Evolutionary conservation across 2,113 vertebrate genomes (phyloP), one percentile per base, ranked within the genome.

Genomic region (Plestiodon gilberti): DNA sequence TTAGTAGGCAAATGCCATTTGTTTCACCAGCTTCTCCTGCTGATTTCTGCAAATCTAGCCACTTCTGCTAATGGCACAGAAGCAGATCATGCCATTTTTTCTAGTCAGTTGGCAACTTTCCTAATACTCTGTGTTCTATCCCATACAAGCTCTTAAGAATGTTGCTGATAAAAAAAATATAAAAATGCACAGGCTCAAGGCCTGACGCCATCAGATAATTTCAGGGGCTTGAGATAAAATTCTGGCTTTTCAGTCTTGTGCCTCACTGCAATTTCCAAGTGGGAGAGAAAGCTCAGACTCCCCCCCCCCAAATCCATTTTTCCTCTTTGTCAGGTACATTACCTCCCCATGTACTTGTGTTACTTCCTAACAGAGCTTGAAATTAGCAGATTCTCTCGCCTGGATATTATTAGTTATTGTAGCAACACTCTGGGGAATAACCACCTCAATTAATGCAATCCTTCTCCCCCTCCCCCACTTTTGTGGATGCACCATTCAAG

Each of bases 301-400:
- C 67, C n/a, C 22, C 25, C 15, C 62, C 59, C 70, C 22, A 61
- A 59, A 1, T 43, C 48, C 30, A 76, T 82, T 87, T 70, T 10
- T n/a, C 17, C 52, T n/a, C 3, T 71, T 78, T 83, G n/a, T 71
- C 30, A 73, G 67, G 18, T 38, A 17, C 20, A 62, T 70, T 30
- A 15, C 30, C 59, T 83, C 67, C n/a, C 23, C 30, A 7, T 35
- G 59, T 62, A 40, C n/a, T 61, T 71, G 43, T 71, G n/a, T 65
- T 52, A 57, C 43, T 78, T 79, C 43, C 76, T 73, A 75, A 64
- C 81, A 61, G 81, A 78, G 65, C 75, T 83, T 88, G 81, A 88
- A 88, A 88, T 83, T 73, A 88, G 48, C 81, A 73, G 10, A 17
- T 71, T 71, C 30, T 67, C 18, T 43, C 11, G 2, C 33, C 43